These are phyloP conservation scores for Pangasius djambal DNA, from an alignment of 2,797 vertebrate genomes.

Conservation along the genomic window DNA sequence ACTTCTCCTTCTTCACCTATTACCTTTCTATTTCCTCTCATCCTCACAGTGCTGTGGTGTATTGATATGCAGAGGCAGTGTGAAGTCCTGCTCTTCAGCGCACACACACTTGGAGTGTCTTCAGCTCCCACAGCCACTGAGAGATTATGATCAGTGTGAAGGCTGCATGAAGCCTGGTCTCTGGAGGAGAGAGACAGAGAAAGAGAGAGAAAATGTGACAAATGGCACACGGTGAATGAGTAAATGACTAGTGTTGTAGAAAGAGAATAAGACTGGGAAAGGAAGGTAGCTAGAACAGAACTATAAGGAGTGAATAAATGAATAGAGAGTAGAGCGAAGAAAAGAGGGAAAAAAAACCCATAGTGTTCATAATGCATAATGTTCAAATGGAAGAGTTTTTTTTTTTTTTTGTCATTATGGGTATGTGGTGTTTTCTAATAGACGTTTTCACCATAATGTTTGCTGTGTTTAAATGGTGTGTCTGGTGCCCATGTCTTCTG, in stretches of 20 bases:
- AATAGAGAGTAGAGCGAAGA: not conserved
- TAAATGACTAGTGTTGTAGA: constrained; percentile 16
- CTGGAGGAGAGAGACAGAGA: not conserved
- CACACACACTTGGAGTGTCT: constrained; percentile 29
- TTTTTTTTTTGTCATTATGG: not conserved
- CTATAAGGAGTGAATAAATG: not conserved
- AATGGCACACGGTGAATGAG: not conserved
- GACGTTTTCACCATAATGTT: not conserved
- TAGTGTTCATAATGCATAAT: not conserved
- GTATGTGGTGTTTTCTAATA: not conserved
- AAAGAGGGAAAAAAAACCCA: not conserved
- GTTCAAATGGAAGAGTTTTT: not conserved
- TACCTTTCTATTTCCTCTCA: constrained; percentile 7
- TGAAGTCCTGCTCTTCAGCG: constrained; percentile 12
- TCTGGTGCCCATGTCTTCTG: not conserved
- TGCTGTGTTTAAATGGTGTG: not conserved
- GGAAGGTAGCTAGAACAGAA: not conserved
- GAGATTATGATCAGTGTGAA: constrained; percentile 43
- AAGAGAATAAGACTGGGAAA: not conserved
- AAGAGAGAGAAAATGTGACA: constrained; percentile 1
- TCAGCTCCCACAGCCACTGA: not conserved
- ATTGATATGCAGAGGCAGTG: constrained; percentile 43
- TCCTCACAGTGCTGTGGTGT: constrained; percentile 11
- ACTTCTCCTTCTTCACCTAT: constrained; percentile 15
- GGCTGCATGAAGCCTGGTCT: constrained; percentile 22